These are phyloP conservation scores for Albula glossodonta DNA, from an alignment of 2,113 vertebrate genomes.

Conservation along the genomic window DNA sequence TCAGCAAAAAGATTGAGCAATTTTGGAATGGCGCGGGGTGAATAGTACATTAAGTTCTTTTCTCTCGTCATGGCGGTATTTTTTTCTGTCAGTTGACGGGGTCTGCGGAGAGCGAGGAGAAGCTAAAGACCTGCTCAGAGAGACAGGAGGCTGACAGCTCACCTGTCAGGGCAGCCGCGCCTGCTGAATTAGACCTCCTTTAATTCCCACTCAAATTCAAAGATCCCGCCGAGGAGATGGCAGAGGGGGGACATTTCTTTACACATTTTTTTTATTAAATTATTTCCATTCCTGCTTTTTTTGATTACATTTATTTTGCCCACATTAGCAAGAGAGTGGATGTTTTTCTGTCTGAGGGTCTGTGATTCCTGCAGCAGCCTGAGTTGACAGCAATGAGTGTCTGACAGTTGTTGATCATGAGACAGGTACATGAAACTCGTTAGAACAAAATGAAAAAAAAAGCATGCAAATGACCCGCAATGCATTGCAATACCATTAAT, in stretches of 20 bases:
- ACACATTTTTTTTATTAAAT: slow-evolving; percentile 58
- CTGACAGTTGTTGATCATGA: slow-evolving; percentile 81
- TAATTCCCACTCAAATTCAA: slow-evolving; percentile 85
- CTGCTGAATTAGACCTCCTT: slow-evolving; percentile 83
- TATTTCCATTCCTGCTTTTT: slow-evolving; percentile 13
- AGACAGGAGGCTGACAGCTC: slow-evolving; percentile 86
- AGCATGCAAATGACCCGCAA: slow-evolving; percentile 33
- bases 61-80: slow-evolving; percentile 87
- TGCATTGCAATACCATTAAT: not conserved
- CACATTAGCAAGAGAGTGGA: slow-evolving; percentile 82
- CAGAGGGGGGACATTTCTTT: slow-evolving; percentile 79
- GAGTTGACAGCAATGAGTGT: slow-evolving; percentile 78
- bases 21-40: slow-evolving; percentile 90
- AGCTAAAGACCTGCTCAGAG: slow-evolving; percentile 81
- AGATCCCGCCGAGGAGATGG: slow-evolving; percentile 82
- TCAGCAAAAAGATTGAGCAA: slow-evolving; percentile 94
- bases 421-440: slow-evolving; percentile 85
- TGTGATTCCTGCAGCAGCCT: not conserved
- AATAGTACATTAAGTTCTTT: slow-evolving; percentile 97
- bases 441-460: slow-evolving; percentile 51
- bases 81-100: slow-evolving; percentile 88
- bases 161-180: slow-evolving; percentile 87
- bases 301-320: slow-evolving; percentile 78
- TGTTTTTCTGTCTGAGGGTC: slow-evolving; percentile 57
- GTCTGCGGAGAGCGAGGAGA: slow-evolving; percentile 82